Percentiles rank a stretch among this genome's conserved stretches.
Conservation (phyloP, 2,888 invertebrate genomes). For the Saturnia pavonia region DNA sequence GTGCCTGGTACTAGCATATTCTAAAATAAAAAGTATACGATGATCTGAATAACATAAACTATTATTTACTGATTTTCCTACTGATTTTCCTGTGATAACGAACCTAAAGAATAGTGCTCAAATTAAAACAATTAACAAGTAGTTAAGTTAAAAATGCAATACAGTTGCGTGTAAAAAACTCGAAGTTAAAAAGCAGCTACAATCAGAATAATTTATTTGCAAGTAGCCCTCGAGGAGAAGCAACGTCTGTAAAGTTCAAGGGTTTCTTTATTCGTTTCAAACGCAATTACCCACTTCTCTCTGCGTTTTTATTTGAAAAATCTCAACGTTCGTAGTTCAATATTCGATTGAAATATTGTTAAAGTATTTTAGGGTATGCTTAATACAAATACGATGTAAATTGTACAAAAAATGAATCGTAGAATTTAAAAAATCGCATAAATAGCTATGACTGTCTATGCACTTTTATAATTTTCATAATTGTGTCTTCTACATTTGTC, state of each 20-base stretch:
- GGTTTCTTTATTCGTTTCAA: slow-evolving; percentile 39
- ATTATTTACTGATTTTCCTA: not conserved
- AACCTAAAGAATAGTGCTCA: not conserved
- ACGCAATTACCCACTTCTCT: slow-evolving; percentile 38
- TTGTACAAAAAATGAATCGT: not conserved
- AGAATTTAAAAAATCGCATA: not conserved
- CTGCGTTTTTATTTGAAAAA: slow-evolving; percentile 22
- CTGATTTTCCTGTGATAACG: too few relatives aligned
- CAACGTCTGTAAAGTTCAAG: slow-evolving; percentile 42
- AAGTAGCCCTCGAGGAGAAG: slow-evolving; percentile 30
- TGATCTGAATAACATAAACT: not conserved
- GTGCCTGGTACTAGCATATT: too few relatives aligned
- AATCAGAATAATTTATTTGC: slow-evolving; percentile 21
- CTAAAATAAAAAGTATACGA: not conserved
- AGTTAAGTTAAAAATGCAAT: slow-evolving; percentile 14
- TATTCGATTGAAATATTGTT: slow-evolving; percentile 22
- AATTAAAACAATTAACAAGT: not conserved
- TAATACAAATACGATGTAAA: not conserved
- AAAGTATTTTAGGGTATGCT: not conserved
- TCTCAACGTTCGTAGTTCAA: slow-evolving; percentile 26
- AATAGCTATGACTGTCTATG: not conserved
- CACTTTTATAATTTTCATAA: not conserved
- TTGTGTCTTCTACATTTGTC: not conserved
- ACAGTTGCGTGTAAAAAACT: slow-evolving; percentile 14
- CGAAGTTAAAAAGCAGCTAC: slow-evolving; percentile 25